These are phyloP conservation scores for Girardia tigrina DNA, from an alignment of 2,888 invertebrate species.

Conservation along the genomic window DNA sequence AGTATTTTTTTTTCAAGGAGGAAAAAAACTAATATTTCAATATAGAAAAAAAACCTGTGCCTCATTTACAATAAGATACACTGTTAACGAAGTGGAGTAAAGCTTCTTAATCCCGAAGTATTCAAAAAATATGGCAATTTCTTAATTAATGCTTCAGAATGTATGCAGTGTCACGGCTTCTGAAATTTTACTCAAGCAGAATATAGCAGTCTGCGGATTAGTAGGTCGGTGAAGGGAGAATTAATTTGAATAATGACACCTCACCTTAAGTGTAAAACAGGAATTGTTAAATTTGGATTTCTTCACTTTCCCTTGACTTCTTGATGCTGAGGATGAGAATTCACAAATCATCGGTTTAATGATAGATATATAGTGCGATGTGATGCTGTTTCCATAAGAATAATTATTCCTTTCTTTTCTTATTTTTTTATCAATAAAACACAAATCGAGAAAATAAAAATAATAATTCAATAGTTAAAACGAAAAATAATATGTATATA, in stretches of 20 bases:
- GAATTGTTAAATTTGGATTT: conserved; percentile 19
- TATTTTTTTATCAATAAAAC: no score
- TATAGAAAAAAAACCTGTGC: conserved; percentile 1
- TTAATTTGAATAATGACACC: conserved; percentile 17
- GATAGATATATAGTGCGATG: not conserved
- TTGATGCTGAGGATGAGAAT: not conserved
- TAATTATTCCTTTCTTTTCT: no score
- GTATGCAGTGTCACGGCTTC: conserved; percentile 6
- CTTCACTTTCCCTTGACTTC: conserved; percentile 13
- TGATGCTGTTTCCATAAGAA: not conserved
- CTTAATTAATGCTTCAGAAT: conserved; percentile 23
- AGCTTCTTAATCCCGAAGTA: conserved; percentile 20
- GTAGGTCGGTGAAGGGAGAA: conserved; percentile 19
- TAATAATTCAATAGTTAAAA: no score
- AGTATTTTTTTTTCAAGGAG: no score
- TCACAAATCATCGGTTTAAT: not conserved
- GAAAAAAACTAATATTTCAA: conserved; percentile 15
- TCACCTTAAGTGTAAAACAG: not conserved
- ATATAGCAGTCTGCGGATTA: conserved; percentile 23
- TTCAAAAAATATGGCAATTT: conserved; percentile 23
- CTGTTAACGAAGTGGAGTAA: conserved; percentile 23
- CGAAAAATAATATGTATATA: no score
- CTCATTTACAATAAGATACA: not conserved
- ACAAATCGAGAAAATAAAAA: no score
- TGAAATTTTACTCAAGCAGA: conserved; percentile 23